These are phyloP conservation scores for Cydia splendana DNA, from an alignment of 1,140 invertebrate species.

Conservation along the genomic window DNA sequence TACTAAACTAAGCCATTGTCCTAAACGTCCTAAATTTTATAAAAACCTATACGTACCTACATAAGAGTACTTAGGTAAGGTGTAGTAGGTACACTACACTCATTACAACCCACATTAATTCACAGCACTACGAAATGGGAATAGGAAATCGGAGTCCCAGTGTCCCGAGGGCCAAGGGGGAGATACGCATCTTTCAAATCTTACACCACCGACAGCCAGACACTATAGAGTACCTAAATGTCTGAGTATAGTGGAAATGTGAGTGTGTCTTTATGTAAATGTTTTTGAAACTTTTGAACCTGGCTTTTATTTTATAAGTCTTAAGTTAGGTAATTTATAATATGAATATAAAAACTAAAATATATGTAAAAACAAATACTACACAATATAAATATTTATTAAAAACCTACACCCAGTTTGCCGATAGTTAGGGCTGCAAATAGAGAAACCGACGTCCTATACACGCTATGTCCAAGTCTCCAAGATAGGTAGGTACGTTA, in stretches of 20 bases:
- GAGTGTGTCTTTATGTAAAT: neutral
- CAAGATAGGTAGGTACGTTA: too few relatives aligned
- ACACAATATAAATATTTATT: too few relatives aligned
- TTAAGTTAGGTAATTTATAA: too few relatives aligned
- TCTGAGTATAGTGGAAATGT: neutral
- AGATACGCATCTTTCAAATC: conserved; percentile 30
- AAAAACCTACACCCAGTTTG: too few relatives aligned
- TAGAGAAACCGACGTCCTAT: too few relatives aligned
- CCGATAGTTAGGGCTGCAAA: too few relatives aligned
- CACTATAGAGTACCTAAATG: neutral
- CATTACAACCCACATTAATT: conserved; percentile 23
- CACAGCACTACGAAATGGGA: neutral
- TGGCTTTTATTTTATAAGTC: neutral
- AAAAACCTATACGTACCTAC: neutral
- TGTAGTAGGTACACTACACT: neutral
- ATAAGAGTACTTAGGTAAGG: too few relatives aligned
- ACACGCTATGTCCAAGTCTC: too few relatives aligned
- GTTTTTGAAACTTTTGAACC: neutral
- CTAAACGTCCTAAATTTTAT: too few relatives aligned
- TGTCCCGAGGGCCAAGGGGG: conserved; percentile 15
- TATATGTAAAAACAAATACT: too few relatives aligned
- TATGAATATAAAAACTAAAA: too few relatives aligned
- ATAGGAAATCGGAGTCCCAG: conserved; percentile 12
- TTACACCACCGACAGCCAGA: neutral
- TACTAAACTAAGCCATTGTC: too few relatives aligned